Conservation (phyloP, 1,140 invertebrate genomes). For the Eumeta japonica region DNA sequence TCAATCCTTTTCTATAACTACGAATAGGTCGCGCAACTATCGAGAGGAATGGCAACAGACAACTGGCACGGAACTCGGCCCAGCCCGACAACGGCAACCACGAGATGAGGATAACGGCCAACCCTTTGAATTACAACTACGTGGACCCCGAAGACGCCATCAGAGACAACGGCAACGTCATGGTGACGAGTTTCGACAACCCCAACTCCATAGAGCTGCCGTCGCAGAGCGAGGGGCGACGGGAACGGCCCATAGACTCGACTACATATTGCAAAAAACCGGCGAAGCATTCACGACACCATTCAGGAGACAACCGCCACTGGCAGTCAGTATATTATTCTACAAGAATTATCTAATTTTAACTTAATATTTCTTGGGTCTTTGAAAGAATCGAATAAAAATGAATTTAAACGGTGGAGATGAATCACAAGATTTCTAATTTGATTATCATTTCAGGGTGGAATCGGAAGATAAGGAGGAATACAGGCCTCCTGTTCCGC, state of each 20-base stretch:
- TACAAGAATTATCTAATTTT: not conserved
- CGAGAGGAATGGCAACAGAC: constrained; percentile 63
- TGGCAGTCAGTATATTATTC: constrained; percentile 45
- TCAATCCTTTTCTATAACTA: not conserved
- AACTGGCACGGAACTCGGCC: constrained; percentile 38
- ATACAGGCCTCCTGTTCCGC: constrained; percentile 82
- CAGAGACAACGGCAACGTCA: constrained; percentile 52
- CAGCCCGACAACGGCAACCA: constrained; percentile 39
- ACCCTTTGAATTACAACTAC: constrained; percentile 70
- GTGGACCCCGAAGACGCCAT: constrained; percentile 65
- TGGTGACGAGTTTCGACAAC: constrained; percentile 70
- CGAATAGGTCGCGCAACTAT: constrained; percentile 77
- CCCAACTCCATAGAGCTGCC: constrained; percentile 71
- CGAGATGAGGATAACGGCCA: constrained; percentile 74
- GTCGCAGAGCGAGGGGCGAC: constrained; percentile 43
- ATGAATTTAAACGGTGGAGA: no score
- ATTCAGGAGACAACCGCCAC: constrained; percentile 46
- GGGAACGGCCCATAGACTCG: constrained; percentile 60
- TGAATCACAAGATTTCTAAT: no score
- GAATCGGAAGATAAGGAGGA: constrained; percentile 56
- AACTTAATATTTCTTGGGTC: no score
- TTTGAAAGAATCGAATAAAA: no score
- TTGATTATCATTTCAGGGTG: constrained; percentile 27
- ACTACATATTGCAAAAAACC: constrained; percentile 72
- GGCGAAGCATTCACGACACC: constrained; percentile 36